phyloP scores from a whole-genome alignment of 2,888 invertebrate species.

The Empis stercorea region DNA sequence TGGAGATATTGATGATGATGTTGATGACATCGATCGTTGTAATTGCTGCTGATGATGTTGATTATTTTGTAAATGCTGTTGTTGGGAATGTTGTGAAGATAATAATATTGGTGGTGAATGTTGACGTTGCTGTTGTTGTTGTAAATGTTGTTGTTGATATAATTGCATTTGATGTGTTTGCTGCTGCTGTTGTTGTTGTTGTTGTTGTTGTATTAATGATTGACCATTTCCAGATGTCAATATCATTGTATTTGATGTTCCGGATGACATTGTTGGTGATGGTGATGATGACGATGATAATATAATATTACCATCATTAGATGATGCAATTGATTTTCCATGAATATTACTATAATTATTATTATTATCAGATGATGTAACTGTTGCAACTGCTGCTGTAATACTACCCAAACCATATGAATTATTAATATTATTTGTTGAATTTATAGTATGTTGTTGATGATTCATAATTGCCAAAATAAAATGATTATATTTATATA shows the following conservation, averaged over 20 bases:
- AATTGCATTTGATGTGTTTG: background rate
- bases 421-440: no score
- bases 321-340: no score
- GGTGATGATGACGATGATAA: background rate
- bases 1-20: constrained; percentile 19
- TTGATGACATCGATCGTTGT: constrained; percentile 21
- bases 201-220: background rate
- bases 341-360: no score
- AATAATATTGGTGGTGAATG: background rate
- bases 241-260: background rate
- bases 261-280: background rate
- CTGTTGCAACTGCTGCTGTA: no score
- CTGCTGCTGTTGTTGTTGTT: background rate
- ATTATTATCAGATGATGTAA: no score
- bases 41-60: constrained; percentile 15
- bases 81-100: constrained; percentile 5
- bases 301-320: background rate
- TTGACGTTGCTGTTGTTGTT: background rate
- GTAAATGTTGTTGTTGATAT: background rate
- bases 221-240: background rate
- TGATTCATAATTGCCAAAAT: no score
- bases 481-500: no score
- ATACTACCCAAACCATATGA: no score
- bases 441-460: no score
- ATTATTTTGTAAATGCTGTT: constrained; percentile 14